phyloP scores from a whole-genome alignment of 2,797 vertebrate species.

The Hozukius guyotensis region DNA sequence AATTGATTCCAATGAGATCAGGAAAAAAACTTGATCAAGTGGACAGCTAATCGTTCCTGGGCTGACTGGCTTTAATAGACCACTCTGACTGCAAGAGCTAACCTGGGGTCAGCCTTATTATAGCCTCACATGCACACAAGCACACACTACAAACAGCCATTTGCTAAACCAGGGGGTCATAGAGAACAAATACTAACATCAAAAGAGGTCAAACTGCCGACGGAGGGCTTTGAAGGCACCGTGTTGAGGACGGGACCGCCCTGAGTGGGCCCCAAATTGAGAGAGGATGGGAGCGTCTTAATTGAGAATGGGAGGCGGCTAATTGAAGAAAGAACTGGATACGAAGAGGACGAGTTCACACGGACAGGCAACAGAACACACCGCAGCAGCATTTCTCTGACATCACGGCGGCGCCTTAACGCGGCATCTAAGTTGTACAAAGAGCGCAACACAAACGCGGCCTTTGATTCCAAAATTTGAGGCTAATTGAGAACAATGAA shows the following conservation, averaged over 20 bases:
- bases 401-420: constrained; percentile 7
- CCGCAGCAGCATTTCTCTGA: constrained; percentile 1
- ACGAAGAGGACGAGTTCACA: neutral
- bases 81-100: constrained; percentile 69
- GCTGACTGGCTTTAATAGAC: constrained; percentile 46
- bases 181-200: constrained; percentile 48
- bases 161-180: constrained; percentile 10
- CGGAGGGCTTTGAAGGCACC: constrained; percentile 33
- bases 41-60: constrained; percentile 15
- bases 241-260: neutral
- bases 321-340: constrained; percentile 43
- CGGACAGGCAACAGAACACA: constrained; percentile 3
- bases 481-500: constrained; percentile 81
- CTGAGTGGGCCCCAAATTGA: constrained; percentile 12
- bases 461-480: constrained; percentile 78
- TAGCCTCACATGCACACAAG: constrained; percentile 28
- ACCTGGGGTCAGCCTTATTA: constrained; percentile 78
- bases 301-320: constrained; percentile 47
- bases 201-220: constrained; percentile 38
- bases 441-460: constrained; percentile 48
- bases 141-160: constrained; percentile 33
- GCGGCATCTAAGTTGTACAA: constrained; percentile 48
- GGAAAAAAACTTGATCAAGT: neutral
- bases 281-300: constrained; percentile 33
- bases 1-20: constrained; percentile 25